A percentile compares a stretch with the other conserved stretches of the same genome.
Evolutionary conservation across 1,140 invertebrate species (phyloP).

Genomic region (Bombus confusus): DNA sequence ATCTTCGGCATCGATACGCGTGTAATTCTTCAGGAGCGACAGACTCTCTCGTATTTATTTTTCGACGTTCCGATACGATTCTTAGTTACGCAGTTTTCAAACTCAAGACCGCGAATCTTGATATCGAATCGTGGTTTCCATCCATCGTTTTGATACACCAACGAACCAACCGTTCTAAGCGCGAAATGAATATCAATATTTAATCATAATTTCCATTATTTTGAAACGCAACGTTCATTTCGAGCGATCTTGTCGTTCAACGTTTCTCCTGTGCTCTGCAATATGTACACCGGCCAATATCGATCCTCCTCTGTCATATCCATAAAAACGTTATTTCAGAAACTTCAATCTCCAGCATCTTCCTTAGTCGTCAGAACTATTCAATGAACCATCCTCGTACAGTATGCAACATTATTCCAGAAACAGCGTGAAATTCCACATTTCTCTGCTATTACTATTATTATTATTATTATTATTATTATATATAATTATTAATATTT

Average conservation of each 20-base stretch:
- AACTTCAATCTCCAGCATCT: too few species aligned
- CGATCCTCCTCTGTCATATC: background rate
- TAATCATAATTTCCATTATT: too few species aligned
- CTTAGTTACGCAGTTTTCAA: background rate
- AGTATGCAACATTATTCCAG: background rate
- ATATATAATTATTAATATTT: too few species aligned
- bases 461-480: too few species aligned
- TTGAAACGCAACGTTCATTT: too few species aligned
- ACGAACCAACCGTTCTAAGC: too few species aligned
- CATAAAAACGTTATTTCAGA: background rate
- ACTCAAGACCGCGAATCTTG: background rate
- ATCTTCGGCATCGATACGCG: too few species aligned
- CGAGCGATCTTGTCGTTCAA: background rate
- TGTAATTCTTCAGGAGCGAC: background rate
- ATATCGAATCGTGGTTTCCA: background rate
- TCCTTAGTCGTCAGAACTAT: too few species aligned
- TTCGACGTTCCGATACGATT: background rate
- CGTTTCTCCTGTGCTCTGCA: background rate
- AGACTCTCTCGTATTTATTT: background rate
- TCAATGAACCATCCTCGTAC: background rate
- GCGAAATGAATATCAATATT: background rate
- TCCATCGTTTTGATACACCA: background rate
- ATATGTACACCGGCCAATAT: background rate
- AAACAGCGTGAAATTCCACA: background rate
- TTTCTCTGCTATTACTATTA: background rate